Conservation (phyloP, 2,113 vertebrate species). For the Phalacrocorax brasilianus region DNA sequence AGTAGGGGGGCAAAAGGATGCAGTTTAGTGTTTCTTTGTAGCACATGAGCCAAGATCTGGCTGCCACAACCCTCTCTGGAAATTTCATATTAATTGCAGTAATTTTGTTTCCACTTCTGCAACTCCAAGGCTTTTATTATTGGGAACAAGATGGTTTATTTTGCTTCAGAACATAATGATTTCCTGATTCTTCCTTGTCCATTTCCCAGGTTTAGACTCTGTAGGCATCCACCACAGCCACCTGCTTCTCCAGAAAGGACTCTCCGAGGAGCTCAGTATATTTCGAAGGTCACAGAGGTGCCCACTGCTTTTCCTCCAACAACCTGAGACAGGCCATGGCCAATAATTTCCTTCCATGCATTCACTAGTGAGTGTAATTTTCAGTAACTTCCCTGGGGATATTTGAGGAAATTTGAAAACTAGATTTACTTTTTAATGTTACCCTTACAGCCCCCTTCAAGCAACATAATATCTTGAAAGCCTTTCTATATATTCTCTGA, state of each 20-base stretch:
- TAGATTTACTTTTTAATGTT: background rate
- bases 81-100: background rate
- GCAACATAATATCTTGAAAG: background rate
- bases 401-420: background rate
- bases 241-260: background rate
- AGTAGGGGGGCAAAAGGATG: background rate
- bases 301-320: background rate
- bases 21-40: background rate
- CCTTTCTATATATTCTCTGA: background rate
- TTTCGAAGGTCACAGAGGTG: background rate
- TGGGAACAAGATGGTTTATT: background rate
- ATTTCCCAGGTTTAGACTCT: background rate
- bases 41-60: background rate
- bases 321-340: rapidly evolving
- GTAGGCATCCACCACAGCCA: background rate
- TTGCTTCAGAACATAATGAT: background rate
- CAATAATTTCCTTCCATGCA: background rate
- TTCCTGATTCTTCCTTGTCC: background rate
- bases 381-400: rapidly evolving
- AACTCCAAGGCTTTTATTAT: background rate
- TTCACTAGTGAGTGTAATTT: background rate
- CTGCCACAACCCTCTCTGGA: background rate
- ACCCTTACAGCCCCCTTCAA: background rate
- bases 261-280: background rate
- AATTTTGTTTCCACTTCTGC: background rate